Percentiles rank a stretch among this genome's conserved stretches.
phyloP scores from a whole-genome alignment of 2,888 invertebrate species.

The Alcis repandata region DNA sequence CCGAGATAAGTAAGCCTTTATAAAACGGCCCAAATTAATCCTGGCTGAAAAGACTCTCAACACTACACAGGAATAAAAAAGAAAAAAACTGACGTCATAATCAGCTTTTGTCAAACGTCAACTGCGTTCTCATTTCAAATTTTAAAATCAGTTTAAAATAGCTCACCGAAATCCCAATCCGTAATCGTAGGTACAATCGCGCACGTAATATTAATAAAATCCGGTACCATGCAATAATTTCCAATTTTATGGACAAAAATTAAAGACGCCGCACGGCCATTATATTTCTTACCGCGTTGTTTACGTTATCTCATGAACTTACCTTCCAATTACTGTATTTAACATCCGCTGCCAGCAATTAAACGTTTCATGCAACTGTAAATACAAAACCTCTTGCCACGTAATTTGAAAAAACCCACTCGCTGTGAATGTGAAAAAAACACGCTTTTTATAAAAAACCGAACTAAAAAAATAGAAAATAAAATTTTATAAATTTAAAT shows the following conservation, averaged over 20 bases:
- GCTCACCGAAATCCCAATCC: constrained; percentile 69
- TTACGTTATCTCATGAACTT: constrained; percentile 75
- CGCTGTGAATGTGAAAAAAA: constrained; percentile 79
- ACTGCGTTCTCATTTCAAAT: constrained; percentile 76
- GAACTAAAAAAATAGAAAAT: too few species aligned
- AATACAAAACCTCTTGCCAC: constrained; percentile 77
- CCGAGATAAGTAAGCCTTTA: constrained; percentile 84
- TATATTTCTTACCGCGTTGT: constrained; percentile 54
- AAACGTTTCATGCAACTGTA: constrained; percentile 83
- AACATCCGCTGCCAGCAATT: constrained; percentile 80
- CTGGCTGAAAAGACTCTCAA: constrained; percentile 79
- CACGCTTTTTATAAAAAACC: too few species aligned
- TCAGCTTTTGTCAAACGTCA: constrained; percentile 86
- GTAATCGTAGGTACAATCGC: constrained; percentile 44
- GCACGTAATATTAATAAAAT: constrained; percentile 36
- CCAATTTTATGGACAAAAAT: constrained; percentile 34
- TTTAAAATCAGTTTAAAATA: constrained; percentile 80
- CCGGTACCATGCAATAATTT: constrained; percentile 28
- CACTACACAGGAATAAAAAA: constrained; percentile 69
- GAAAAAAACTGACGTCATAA: constrained; percentile 83
- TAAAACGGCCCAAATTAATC: constrained; percentile 85
- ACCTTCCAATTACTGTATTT: constrained; percentile 80
- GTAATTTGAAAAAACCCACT: constrained; percentile 77
- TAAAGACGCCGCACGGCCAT: constrained; percentile 34
- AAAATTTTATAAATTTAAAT: too few species aligned